Conservation (phyloP, 2,113 vertebrate species). For the Empidonax traillii region DNA sequence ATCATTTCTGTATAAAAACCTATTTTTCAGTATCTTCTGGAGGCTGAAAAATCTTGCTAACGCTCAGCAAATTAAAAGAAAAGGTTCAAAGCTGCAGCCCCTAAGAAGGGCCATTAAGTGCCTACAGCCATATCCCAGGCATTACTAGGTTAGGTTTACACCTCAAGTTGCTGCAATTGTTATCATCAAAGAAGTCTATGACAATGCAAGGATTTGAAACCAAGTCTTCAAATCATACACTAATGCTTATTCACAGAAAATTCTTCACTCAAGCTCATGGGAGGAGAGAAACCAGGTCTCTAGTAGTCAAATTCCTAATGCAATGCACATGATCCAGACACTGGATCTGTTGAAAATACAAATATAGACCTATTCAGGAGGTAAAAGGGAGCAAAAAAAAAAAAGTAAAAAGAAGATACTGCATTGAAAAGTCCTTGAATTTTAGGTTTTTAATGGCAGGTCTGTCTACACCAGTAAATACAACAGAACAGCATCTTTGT, state of each 20-base stretch:
- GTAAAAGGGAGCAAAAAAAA: not conserved
- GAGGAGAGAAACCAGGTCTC: not conserved
- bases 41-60: not conserved
- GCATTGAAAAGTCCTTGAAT: not conserved
- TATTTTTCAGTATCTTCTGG: not conserved
- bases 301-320: not conserved
- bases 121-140: not conserved
- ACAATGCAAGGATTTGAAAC: not conserved
- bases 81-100: not conserved
- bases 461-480: not conserved
- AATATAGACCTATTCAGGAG: not conserved
- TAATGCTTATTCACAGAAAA: not conserved
- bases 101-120: not conserved
- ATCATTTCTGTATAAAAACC: not conserved
- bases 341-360: accelerated
- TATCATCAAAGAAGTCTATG: not conserved
- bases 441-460: not conserved
- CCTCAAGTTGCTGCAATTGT: not conserved
- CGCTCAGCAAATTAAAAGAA: not conserved
- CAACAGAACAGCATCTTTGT: not conserved
- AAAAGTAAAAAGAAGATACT: not conserved
- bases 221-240: not conserved
- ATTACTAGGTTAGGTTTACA: not conserved
- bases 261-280: not conserved
- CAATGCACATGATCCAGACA: not conserved